Evolutionary conservation across 2,888 invertebrate genomes (phyloP).

Genomic region (Seira ritae): DNA sequence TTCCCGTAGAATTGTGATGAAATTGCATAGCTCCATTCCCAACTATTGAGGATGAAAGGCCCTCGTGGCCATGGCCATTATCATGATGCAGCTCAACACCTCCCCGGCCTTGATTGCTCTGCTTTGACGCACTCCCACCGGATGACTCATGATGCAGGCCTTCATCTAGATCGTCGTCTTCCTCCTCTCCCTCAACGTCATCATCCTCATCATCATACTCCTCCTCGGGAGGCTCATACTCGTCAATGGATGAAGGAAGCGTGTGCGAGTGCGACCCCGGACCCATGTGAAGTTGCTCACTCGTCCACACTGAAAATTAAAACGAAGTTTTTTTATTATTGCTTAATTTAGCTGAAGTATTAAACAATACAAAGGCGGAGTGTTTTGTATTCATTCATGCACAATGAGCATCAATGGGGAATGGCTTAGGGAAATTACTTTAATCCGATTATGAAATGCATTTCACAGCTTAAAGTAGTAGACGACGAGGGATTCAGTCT

Average conservation of each 20-base stretch:
- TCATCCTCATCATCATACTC: constrained; percentile 69
- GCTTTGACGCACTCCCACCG: too few species aligned
- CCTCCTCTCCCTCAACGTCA: constrained; percentile 54
- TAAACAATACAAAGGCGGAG: too few species aligned
- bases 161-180: constrained; percentile 27
- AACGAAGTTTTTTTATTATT: too few species aligned
- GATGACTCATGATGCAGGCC: too few species aligned
- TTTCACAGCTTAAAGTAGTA: too few species aligned
- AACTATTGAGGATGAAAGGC: not conserved
- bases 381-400: too few species aligned
- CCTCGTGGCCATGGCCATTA: not conserved
- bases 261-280: constrained; percentile 35
- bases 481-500: too few species aligned
- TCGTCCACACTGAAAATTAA: constrained; percentile 55
- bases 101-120: not conserved
- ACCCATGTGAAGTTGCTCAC: constrained; percentile 49
- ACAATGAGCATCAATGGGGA: too few species aligned
- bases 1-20: not conserved
- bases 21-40: not conserved
- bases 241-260: constrained; percentile 64
- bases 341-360: too few species aligned
- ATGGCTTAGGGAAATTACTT: too few species aligned
- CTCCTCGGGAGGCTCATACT: constrained; percentile 67
- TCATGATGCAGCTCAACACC: not conserved
- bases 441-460: too few species aligned